Conservation (phyloP, 2,888 invertebrate species). For the Aspidiotus destructor region DNA sequence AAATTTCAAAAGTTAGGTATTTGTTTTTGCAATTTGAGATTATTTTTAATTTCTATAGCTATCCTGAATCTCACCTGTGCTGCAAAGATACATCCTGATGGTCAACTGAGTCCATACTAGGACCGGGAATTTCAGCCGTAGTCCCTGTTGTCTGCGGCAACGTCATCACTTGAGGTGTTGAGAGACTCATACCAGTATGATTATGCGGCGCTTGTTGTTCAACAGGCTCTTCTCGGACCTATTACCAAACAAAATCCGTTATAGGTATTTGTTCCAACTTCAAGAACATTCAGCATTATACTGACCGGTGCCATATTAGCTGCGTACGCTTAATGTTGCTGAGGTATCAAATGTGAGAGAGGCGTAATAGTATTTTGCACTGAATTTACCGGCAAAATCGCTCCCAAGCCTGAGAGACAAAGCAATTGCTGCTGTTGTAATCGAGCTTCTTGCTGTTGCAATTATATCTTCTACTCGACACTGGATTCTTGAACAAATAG, state of each 20-base stretch:
- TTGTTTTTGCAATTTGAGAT: too few relatives aligned
- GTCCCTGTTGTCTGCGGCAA: constrained; percentile 50
- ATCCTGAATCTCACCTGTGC: constrained; percentile 1
- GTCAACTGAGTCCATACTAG: constrained; percentile 19
- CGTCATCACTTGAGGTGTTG: constrained; percentile 46
- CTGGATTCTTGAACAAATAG: constrained; percentile 79
- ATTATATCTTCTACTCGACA: constrained; percentile 94
- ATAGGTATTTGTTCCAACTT: too few relatives aligned
- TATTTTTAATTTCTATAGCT: background rate
- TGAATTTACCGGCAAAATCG: constrained; percentile 17
- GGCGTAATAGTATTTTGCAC: constrained; percentile 4
- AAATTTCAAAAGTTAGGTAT: too few relatives aligned
- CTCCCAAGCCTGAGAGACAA: constrained; percentile 46
- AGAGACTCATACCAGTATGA: constrained; percentile 62
- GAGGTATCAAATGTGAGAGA: constrained; percentile 36
- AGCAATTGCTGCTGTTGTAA: constrained; percentile 91
- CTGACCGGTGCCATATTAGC: constrained; percentile 53
- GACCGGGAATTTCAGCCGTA: constrained; percentile 36
- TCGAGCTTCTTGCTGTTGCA: constrained; percentile 91
- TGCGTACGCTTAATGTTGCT: constrained; percentile 48
- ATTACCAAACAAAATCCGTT: constrained; percentile 25
- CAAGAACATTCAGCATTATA: background rate
- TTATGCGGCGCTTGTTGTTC: constrained; percentile 72
- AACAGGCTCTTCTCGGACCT: constrained; percentile 84
- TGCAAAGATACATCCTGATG: constrained; percentile 18